Evolutionary conservation across 1,140 invertebrate species (phyloP), one percentile per base, ranked within the genome.

Genomic region (Globodera ellingtonae): DNA sequence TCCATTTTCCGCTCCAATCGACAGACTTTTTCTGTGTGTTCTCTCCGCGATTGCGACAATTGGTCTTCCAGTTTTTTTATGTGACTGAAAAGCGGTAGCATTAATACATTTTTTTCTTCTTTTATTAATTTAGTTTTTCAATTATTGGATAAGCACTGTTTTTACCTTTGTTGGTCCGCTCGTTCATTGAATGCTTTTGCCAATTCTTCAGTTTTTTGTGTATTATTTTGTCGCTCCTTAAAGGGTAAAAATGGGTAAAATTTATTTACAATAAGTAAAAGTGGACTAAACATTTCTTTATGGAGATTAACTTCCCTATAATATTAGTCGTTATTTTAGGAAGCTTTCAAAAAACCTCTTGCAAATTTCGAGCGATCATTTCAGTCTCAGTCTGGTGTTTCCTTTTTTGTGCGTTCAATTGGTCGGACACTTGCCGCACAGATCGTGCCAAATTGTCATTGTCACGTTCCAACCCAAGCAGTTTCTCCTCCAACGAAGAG

Each of bases 401-500:
- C 0, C 44, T 24, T 35, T 24, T 78, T 24, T 72, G 21, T 13
- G 59, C 69, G 6, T 44, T 9, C 69, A 72, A 70, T n/a, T 52
- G 8, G 18, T 15, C 65, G 8, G 67, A 67, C 44, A 75, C 10
- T 78, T 78, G 65, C 5, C 72, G 48, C 62, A 76, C 6, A 10
- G 52, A 62, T n/a, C 52, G 65, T 35, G 21, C 3, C n/a, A 81
- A 72, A 52, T 47, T 48, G 48, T 81, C 80, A 81, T 81, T 81
- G 71, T 81, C 73, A 18, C 73, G 76, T n/a, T 81, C 80, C 70
- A 81, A 48, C 7, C 21, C 8, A 15, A 47, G 21, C n/a, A 81
- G 48, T 56, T 81, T 81, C 18, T 80, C 78, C 48, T 81, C 80
- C 50, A 81, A 69, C 5, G 6, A 46, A 66, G 76, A 46, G 56